phyloP scores from a whole-genome alignment of 2,888 invertebrate species.

The Liposcelis brunnea region DNA sequence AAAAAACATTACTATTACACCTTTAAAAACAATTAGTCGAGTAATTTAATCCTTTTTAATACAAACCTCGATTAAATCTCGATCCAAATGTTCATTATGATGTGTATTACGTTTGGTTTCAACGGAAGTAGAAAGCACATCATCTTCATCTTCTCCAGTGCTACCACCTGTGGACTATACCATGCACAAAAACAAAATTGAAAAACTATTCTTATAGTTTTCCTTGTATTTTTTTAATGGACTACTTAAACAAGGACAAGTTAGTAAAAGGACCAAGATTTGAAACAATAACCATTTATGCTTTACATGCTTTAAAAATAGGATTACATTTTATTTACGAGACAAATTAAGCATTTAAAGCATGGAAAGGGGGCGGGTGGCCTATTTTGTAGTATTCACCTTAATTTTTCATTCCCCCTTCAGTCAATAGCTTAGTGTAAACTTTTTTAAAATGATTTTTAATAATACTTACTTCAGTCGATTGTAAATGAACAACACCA shows the following conservation, averaged over 20 bases:
- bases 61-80: constrained; percentile 19
- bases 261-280: neutral
- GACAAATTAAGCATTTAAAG: too few species aligned
- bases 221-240: constrained; percentile 8
- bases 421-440: constrained; percentile 5
- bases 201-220: too few species aligned
- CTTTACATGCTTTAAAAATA: too few species aligned
- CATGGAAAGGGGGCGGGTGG: too few species aligned
- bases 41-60: too few species aligned
- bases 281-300: neutral
- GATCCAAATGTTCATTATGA: constrained; percentile 29
- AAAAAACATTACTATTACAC: too few species aligned
- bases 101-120: constrained; percentile 32
- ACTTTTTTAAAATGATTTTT: constrained; percentile 2
- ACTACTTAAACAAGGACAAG: too few species aligned
- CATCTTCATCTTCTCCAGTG: constrained; percentile 36
- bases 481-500: constrained; percentile 38
- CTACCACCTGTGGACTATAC: constrained; percentile 38
- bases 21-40: too few species aligned
- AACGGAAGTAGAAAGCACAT: constrained; percentile 26
- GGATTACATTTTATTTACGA: too few species aligned
- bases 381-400: too few species aligned
- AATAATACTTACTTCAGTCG: constrained; percentile 32
- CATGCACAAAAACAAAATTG: too few species aligned
- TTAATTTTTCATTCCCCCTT: too few species aligned